phyloP scores from a whole-genome alignment of 2,888 invertebrate species.

The Polylopha cassiicola region DNA sequence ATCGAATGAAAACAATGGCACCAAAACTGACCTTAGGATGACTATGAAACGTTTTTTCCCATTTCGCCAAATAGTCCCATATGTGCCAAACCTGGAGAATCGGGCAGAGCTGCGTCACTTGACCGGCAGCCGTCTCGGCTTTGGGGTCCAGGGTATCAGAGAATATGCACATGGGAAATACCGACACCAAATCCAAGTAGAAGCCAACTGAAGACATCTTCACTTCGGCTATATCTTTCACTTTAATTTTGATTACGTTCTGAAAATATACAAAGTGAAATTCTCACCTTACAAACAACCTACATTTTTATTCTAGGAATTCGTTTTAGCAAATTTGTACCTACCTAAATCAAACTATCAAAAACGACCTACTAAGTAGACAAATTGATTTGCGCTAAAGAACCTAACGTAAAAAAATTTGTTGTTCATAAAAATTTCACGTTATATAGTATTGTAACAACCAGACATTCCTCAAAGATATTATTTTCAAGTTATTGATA shows the following conservation, averaged over 20 bases:
- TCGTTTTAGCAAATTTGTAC: no score
- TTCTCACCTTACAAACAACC: no score
- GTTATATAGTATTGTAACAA: no score
- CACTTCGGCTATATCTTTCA: slow-evolving; percentile 61
- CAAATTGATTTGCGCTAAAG: no score
- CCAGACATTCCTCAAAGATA: no score
- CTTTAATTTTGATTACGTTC: slow-evolving; percentile 54
- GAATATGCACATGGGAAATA: slow-evolving; percentile 63
- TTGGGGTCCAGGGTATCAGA: slow-evolving; percentile 55
- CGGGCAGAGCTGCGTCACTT: slow-evolving; percentile 52
- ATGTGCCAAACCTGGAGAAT: slow-evolving; percentile 66
- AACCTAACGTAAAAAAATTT: no score
- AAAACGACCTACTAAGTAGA: no score
- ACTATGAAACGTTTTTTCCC: slow-evolving; percentile 50
- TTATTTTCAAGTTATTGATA: no score
- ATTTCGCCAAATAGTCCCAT: slow-evolving; percentile 56
- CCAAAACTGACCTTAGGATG: slow-evolving; percentile 45
- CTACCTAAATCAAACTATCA: no score
- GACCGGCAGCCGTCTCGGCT: slow-evolving; percentile 43
- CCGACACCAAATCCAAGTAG: slow-evolving; percentile 63
- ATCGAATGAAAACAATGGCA: neutral
- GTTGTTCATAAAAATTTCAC: no score
- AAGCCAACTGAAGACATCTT: slow-evolving; percentile 65
- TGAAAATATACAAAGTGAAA: slow-evolving; percentile 30
- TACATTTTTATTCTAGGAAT: no score